Evolutionary conservation across 2,113 vertebrate species (phyloP).

Genomic region (Corythornis cristatus): DNA sequence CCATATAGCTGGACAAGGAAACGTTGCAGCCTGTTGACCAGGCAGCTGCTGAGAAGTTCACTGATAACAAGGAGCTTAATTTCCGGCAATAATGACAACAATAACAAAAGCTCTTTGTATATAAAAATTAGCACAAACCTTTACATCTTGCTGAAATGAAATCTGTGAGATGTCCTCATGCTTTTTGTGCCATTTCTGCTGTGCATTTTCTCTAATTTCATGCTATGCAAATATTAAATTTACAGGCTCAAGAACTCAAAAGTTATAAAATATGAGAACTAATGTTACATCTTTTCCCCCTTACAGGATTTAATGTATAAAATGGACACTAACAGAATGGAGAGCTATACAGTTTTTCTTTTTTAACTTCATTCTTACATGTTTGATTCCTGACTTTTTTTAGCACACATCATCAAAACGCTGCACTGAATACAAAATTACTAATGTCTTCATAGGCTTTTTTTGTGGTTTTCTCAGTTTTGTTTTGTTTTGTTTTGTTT

Average conservation of each 20-base stretch:
- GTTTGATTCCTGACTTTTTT: conserved; percentile 43
- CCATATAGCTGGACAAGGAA: background rate
- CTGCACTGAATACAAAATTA: conserved; percentile 52
- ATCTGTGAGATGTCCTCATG: background rate
- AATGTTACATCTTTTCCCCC: background rate
- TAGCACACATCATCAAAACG: conserved; percentile 27
- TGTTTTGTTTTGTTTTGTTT: too few relatives aligned
- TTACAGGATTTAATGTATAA: background rate
- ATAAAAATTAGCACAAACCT: background rate
- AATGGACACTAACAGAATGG: conserved; percentile 2
- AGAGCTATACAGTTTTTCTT: conserved; percentile 12
- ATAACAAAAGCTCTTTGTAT: background rate
- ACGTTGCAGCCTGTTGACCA: background rate
- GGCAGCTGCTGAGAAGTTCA: background rate
- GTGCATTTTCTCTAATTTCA: background rate
- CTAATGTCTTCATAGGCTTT: conserved; percentile 29
- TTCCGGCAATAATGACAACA: conserved; percentile 14
- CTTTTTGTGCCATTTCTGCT: background rate
- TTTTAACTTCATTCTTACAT: conserved; percentile 6
- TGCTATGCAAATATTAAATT: background rate
- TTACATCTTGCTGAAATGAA: background rate
- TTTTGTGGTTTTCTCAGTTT: conserved; percentile 36
- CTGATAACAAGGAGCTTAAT: conserved; percentile 50
- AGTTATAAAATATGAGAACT: background rate
- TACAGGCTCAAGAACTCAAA: background rate